These are phyloP conservation scores for Aurelia aurita DNA, from an alignment of 30 jellyfish, hydroid and myxozoan genomes.

Conservation along the genomic window DNA sequence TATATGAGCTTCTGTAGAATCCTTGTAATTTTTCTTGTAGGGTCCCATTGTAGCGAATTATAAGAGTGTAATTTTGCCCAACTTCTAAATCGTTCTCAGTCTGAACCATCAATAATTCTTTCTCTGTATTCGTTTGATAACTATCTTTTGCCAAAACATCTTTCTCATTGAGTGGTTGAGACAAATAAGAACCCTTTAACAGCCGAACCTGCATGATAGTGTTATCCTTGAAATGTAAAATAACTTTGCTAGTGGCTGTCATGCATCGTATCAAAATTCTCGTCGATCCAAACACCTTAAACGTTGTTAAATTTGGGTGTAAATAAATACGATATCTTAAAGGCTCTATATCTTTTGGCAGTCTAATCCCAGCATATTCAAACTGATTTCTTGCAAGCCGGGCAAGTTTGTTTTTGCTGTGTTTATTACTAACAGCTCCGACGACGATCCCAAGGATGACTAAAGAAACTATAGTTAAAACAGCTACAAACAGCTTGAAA, in stretches of 20 bases:
- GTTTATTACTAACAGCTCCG: slow-evolving; percentile 84
- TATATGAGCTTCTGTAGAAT: slow-evolving; percentile 89
- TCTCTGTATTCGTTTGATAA: slow-evolving; percentile 42
- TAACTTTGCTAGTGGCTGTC: slow-evolving; percentile 69
- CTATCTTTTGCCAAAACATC: slow-evolving; percentile 41
- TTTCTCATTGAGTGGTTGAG: not conserved
- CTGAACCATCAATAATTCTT: slow-evolving; percentile 66
- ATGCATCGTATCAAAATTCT: slow-evolving; percentile 65
- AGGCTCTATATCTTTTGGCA: slow-evolving; percentile 86
- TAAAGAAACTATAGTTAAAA: slow-evolving; percentile 62
- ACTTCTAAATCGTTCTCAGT: slow-evolving; percentile 28
- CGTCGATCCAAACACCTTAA: slow-evolving; percentile 75
- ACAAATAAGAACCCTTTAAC: slow-evolving; percentile 39
- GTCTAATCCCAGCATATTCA: slow-evolving; percentile 66
- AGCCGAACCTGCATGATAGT: slow-evolving; percentile 32
- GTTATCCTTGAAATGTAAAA: slow-evolving; percentile 72
- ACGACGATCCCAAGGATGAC: slow-evolving; percentile 84
- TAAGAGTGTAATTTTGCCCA: slow-evolving; percentile 65
- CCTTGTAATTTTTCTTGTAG: slow-evolving; percentile 87
- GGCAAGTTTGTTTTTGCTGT: slow-evolving; percentile 14
- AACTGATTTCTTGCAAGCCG: slow-evolving; percentile 65
- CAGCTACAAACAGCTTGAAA: slow-evolving; percentile 78
- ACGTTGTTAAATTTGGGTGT: slow-evolving; percentile 94
- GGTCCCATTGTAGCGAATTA: slow-evolving; percentile 82
- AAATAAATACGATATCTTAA: slow-evolving; percentile 66